Evolutionary conservation across 2,113 vertebrate species (phyloP).

Genomic region (Menura novaehollandiae): DNA sequence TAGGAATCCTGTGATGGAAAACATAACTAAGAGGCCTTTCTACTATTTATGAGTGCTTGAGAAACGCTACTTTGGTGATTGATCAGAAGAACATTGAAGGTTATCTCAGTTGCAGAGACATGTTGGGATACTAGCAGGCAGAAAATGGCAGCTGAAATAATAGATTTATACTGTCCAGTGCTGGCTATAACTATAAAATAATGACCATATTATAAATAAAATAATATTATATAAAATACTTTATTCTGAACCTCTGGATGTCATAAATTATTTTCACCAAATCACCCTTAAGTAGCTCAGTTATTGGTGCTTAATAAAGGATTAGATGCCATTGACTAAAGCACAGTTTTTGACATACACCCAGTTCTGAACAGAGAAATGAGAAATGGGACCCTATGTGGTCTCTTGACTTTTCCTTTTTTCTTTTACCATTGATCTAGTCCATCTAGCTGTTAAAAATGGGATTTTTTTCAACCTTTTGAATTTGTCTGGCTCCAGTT

Average conservation of each 20-base stretch:
- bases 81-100: background rate
- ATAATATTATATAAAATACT: background rate
- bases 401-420: background rate
- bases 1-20: background rate
- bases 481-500: background rate
- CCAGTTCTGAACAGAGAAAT: background rate
- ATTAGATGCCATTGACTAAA: background rate
- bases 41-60: background rate
- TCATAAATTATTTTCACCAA: background rate
- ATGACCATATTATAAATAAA: background rate
- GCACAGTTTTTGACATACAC: background rate
- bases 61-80: background rate
- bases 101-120: background rate
- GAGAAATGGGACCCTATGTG: background rate
- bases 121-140: background rate
- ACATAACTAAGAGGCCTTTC: background rate
- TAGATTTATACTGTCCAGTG: background rate
- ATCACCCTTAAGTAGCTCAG: background rate
- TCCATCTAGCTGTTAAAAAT: background rate
- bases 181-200: background rate
- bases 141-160: background rate
- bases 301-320: background rate
- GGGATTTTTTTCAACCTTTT: accelerated
- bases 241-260: background rate
- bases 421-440: background rate